These are phyloP conservation scores for Carposina sasakii DNA, from an alignment of 1,140 invertebrate species.

Conservation along the genomic window DNA sequence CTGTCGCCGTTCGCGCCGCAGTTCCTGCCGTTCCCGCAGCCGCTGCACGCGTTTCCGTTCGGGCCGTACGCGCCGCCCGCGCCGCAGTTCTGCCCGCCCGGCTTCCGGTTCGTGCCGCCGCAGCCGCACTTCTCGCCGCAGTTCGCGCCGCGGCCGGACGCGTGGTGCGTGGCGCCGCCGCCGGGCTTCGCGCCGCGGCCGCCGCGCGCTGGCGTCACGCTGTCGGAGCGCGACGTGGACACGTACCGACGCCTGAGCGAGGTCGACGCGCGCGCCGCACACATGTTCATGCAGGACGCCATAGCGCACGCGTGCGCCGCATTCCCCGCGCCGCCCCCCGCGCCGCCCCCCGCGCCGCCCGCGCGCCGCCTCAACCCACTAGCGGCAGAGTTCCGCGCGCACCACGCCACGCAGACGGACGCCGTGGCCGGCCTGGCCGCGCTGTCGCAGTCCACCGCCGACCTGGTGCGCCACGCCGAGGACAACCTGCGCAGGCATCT, in stretches of 20 bases:
- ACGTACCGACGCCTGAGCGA: conserved; percentile 29
- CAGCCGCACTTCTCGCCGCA: conserved; percentile 18
- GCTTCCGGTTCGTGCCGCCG: background rate
- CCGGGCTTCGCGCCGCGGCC: conserved; percentile 1
- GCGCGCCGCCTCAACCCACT: conserved; percentile 8
- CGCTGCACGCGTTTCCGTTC: background rate
- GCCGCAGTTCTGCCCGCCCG: background rate
- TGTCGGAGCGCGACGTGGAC: conserved; percentile 34
- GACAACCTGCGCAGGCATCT: too few species aligned
- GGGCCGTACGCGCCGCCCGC: background rate
- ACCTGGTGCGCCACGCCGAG: too few species aligned
- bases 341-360: background rate
- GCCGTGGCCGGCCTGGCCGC: conserved; percentile 28
- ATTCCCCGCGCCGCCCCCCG: conserved; percentile 6
- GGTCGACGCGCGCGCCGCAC: conserved; percentile 29
- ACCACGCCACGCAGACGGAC: conserved; percentile 5
- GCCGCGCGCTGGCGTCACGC: conserved; percentile 12
- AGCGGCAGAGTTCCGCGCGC: conserved; percentile 11
- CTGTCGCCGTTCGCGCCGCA: background rate
- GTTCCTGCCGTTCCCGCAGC: background rate
- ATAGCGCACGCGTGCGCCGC: conserved; percentile 16
- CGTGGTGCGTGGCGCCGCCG: too few species aligned
- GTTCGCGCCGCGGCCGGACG: conserved; percentile 34
- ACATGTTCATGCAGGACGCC: conserved; percentile 36
- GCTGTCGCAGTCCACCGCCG: too few species aligned